A percentile compares a stretch with the other conserved stretches of the same genome.
phyloP scores from a whole-genome alignment of 2,797 vertebrate genomes.

The Loris lydekkerianus region DNA sequence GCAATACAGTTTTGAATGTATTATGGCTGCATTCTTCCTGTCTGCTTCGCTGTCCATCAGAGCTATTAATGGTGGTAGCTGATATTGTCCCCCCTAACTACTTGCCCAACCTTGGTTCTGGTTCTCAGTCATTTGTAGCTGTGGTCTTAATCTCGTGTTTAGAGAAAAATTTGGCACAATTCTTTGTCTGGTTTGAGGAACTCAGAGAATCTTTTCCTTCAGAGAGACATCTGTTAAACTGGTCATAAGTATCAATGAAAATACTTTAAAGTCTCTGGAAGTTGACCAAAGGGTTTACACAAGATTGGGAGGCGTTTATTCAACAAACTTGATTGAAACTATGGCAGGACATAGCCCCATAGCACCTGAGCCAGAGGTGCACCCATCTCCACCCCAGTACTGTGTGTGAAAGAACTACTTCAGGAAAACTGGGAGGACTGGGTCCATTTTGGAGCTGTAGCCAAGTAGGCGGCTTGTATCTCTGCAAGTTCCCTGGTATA shows the following conservation, averaged over 20 bases:
- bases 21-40: slow-evolving; percentile 4
- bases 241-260: slow-evolving; percentile 38
- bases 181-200: background rate
- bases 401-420: background rate
- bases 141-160: slow-evolving; percentile 45
- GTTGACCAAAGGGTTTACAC: background rate
- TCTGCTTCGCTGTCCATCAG: slow-evolving; percentile 1
- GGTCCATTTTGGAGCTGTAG: background rate
- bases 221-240: background rate
- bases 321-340: background rate
- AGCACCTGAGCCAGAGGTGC: background rate
- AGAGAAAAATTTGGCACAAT: slow-evolving; percentile 19
- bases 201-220: background rate
- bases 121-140: slow-evolving; percentile 36
- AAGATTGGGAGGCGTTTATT: slow-evolving; percentile 3
- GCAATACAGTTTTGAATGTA: background rate
- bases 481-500: background rate
- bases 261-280: background rate
- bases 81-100: slow-evolving; percentile 5
- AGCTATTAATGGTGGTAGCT: slow-evolving; percentile 6
- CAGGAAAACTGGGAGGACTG: background rate
- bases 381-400: background rate
- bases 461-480: background rate
- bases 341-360: background rate
- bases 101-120: background rate